Percentiles rank a stretch among this genome's conserved stretches.
Evolutionary conservation across 2,113 vertebrate species (phyloP).

Genomic region (Guaruba guarouba): DNA sequence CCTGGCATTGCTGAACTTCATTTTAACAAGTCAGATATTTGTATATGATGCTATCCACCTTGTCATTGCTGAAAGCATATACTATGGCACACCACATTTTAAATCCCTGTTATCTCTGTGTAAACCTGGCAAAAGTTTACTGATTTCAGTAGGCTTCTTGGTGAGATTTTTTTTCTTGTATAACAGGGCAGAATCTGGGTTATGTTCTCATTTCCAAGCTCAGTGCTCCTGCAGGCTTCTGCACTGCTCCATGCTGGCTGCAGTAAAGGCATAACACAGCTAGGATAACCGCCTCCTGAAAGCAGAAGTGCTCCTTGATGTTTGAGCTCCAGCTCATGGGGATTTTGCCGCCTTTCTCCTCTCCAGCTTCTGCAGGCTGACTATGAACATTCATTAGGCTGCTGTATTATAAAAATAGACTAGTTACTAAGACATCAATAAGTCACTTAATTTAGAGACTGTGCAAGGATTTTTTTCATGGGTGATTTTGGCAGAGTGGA

Average conservation of each 20-base stretch:
- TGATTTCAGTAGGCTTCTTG: background rate
- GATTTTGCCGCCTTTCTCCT: background rate
- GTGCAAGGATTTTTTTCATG: background rate
- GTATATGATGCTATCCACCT: background rate
- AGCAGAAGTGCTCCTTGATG: background rate
- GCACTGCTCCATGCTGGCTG: background rate
- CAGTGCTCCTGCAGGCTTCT: background rate
- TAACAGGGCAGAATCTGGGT: background rate
- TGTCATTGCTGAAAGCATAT: background rate
- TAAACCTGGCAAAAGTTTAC: background rate
- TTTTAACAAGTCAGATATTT: background rate
- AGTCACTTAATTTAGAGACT: background rate
- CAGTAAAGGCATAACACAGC: background rate
- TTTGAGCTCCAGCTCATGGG: background rate
- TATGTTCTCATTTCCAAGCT: background rate
- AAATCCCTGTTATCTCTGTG: background rate
- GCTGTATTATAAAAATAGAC: background rate
- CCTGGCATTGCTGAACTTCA: background rate
- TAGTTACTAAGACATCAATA: background rate
- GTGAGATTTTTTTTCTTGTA: background rate
- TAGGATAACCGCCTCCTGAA: rapidly evolving
- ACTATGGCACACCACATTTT: background rate
- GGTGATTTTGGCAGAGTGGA: background rate
- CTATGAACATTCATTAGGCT: background rate
- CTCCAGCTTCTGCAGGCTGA: background rate